These are phyloP conservation scores for Phallusia fumigata DNA, from an alignment of 23 tunicate genomes.

Conservation along the genomic window DNA sequence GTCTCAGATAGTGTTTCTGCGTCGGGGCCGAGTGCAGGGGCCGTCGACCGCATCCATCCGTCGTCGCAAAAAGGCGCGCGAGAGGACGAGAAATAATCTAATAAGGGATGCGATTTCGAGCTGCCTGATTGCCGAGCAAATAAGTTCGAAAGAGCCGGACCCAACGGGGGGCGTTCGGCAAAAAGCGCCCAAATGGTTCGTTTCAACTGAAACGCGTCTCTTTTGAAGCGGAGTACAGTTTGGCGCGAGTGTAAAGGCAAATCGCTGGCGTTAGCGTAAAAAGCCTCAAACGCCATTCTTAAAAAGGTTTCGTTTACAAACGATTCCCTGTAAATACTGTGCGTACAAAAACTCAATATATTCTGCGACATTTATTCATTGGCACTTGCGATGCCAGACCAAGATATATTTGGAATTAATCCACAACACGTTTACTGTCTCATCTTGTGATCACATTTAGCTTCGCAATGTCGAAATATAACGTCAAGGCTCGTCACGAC, in stretches of 20 bases:
- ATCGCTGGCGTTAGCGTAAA: background rate
- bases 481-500: background rate
- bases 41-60: background rate
- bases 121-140: background rate
- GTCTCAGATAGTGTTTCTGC: conserved; percentile 8
- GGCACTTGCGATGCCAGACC: too few relatives aligned
- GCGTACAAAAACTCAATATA: too few relatives aligned
- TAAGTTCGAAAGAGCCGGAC: background rate
- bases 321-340: too few relatives aligned
- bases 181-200: background rate
- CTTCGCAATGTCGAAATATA: background rate
- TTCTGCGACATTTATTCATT: too few relatives aligned
- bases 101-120: conserved; percentile 1
- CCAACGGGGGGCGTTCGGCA: background rate
- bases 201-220: background rate
- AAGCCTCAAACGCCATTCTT: background rate
- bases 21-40: background rate
- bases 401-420: too few relatives aligned
- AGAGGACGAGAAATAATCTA: conserved; percentile 7
- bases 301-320: too few relatives aligned
- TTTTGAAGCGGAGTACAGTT: background rate
- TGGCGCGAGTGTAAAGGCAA: background rate
- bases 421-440: too few relatives aligned
- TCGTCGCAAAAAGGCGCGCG: conserved; percentile 4
- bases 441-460: too few relatives aligned